Evolutionary conservation across 2,797 vertebrate species (phyloP).

Genomic region (Crypturellus tataupa): DNA sequence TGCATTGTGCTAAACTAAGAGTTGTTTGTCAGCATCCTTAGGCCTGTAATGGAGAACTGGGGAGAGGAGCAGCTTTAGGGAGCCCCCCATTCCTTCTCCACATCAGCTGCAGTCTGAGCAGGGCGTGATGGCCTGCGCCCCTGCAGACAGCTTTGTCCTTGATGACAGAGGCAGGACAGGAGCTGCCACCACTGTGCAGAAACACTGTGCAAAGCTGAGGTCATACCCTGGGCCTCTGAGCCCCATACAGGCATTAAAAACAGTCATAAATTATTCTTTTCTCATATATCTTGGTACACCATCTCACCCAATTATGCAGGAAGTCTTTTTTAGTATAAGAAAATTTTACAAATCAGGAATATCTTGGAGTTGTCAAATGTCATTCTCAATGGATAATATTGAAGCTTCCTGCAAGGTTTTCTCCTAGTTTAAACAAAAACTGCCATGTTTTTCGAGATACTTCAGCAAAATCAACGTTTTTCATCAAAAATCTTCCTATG

Average conservation of each 20-base stretch:
- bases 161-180: neutral
- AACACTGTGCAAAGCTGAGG: neutral
- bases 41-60: neutral
- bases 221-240: fast-evolving
- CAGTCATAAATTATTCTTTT: neutral
- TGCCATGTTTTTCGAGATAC: neutral
- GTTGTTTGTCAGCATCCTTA: neutral
- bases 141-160: neutral
- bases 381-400: neutral
- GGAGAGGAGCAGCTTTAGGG: neutral
- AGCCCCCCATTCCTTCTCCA: fast-evolving
- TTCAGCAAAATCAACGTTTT: slow-evolving; percentile 7
- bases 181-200: neutral
- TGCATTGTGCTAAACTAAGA: neutral
- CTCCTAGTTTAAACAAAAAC: neutral
- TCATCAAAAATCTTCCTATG: neutral
- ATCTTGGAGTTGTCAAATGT: neutral
- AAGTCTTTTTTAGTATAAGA: fast-evolving
- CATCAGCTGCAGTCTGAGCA: neutral
- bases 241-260: fast-evolving
- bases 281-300: neutral
- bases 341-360: neutral
- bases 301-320: neutral
- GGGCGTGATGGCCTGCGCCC: fast-evolving
- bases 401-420: neutral